A percentile compares a stretch with the other conserved stretches of the same genome.
Evolutionary conservation across 1,140 invertebrate genomes (phyloP).

Genomic region (Drosophila subpulchrella): DNA sequence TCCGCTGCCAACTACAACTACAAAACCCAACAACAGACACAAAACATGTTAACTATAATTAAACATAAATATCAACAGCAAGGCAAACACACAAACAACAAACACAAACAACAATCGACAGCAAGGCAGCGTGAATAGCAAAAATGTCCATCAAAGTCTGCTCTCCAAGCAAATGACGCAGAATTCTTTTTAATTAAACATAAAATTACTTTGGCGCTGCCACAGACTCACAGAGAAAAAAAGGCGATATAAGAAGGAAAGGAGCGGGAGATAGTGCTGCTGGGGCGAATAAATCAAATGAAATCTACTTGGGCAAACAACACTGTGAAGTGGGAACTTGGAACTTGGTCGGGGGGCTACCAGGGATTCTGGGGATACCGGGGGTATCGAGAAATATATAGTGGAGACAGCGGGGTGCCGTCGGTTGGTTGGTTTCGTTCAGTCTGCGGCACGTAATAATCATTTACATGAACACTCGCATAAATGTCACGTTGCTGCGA

Average conservation of each 20-base stretch:
- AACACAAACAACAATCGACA: conserved; percentile 52
- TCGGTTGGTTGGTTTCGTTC: conserved; percentile 35
- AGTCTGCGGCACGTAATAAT: conserved; percentile 75
- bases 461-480: conserved; percentile 83
- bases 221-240: conserved; percentile 4
- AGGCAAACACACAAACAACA: conserved; percentile 50
- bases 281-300: conserved; percentile 75
- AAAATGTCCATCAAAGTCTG: conserved; percentile 73
- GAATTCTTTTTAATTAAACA: conserved; percentile 83
- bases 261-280: conserved; percentile 38
- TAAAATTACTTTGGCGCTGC: conserved; percentile 75
- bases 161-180: conserved; percentile 66
- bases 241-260: conserved; percentile 2
- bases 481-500: conserved; percentile 80
- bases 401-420: conserved; percentile 29
- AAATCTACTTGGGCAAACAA: conserved; percentile 75
- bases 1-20: conserved; percentile 13
- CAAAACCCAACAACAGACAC: conserved; percentile 13
- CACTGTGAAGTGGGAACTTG: conserved; percentile 31
- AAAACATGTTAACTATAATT: conserved; percentile 82
- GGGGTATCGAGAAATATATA: conserved; percentile 1
- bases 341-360: neutral
- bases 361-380: neutral
- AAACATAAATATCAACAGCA: conserved; percentile 70
- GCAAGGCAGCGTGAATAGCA: conserved; percentile 60